phyloP scores from a whole-genome alignment of 2,888 invertebrate species.

The Synergus laeviventris region DNA sequence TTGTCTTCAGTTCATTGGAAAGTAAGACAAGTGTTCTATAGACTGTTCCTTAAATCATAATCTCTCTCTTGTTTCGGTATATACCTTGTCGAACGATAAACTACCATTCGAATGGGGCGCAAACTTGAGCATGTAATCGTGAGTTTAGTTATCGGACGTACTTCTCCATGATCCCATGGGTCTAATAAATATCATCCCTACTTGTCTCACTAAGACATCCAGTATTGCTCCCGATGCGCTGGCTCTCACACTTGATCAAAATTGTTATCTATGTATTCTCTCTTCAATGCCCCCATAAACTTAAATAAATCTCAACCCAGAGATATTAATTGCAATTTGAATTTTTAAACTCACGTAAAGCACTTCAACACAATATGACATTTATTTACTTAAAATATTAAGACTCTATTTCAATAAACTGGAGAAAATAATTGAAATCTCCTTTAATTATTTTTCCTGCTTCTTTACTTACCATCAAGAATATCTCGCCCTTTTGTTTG shows the following conservation, averaged over 20 bases:
- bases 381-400: background rate
- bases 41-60: background rate
- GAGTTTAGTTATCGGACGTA: constrained; percentile 71
- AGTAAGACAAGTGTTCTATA: background rate
- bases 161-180: constrained; percentile 63
- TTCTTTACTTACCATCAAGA: constrained; percentile 13
- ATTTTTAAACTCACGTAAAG: background rate
- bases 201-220: constrained; percentile 61
- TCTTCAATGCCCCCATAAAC: constrained; percentile 50
- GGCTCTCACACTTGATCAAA: constrained; percentile 57
- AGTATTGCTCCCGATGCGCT: constrained; percentile 53
- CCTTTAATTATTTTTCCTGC: constrained; percentile 9
- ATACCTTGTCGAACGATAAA: constrained; percentile 24
- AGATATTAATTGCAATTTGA: background rate
- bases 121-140: constrained; percentile 57
- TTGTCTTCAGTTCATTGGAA: background rate
- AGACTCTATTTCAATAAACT: background rate
- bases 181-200: constrained; percentile 67
- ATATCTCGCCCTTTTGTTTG: constrained; percentile 46
- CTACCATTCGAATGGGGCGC: constrained; percentile 26
- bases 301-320: constrained; percentile 31
- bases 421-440: constrained; percentile 44
- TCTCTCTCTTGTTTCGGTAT: background rate
- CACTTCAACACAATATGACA: background rate
- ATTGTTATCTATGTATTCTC: constrained; percentile 22